A percentile compares a stretch with the other conserved stretches of the same genome.
Evolutionary conservation across 2,888 invertebrate species (phyloP).

Genomic region (Oscheius sp.): DNA sequence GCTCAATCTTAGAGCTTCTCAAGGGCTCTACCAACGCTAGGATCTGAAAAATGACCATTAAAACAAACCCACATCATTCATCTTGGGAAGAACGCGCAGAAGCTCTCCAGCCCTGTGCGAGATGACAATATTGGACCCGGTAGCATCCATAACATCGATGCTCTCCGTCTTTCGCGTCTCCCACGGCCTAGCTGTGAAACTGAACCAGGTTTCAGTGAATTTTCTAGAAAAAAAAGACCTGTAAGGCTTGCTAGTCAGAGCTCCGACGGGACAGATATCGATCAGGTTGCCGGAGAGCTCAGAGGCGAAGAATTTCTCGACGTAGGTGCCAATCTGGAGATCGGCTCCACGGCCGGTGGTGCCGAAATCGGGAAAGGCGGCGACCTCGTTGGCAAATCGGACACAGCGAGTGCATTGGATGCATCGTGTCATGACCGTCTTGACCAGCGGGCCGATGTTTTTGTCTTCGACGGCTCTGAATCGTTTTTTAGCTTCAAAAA

Average conservation of each 20-base stretch:
- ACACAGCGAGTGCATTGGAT: slow-evolving; percentile 89
- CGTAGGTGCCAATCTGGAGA: slow-evolving; percentile 98
- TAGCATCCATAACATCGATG: slow-evolving; percentile 94
- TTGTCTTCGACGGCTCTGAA: slow-evolving; percentile 96
- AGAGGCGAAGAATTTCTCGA: slow-evolving; percentile 95
- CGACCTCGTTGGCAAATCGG: slow-evolving; percentile 94
- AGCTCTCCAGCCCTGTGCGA: slow-evolving; percentile 95
- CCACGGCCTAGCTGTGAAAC: slow-evolving; percentile 95
- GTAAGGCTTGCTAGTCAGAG: slow-evolving; percentile 96
- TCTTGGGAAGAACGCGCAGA: slow-evolving; percentile 89
- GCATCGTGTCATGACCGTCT: slow-evolving; percentile 98
- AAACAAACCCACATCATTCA: slow-evolving; percentile 82
- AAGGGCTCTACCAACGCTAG: not conserved
- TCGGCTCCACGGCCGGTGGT: slow-evolving; percentile 83
- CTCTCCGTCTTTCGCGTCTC: slow-evolving; percentile 92
- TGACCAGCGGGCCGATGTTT: slow-evolving; percentile 95
- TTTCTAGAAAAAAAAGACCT: not conserved
- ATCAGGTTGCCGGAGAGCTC: slow-evolving; percentile 98
- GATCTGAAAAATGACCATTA: not conserved
- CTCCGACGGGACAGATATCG: slow-evolving; percentile 98
- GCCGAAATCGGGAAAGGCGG: slow-evolving; percentile 95
- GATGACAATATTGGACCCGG: slow-evolving; percentile 96
- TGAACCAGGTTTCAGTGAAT: not conserved
- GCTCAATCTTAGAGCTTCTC: too few relatives aligned
- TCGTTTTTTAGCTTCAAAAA: not conserved